Evolutionary conservation across 2,888 invertebrate species (phyloP).

Genomic region (Polyploca ridens): DNA sequence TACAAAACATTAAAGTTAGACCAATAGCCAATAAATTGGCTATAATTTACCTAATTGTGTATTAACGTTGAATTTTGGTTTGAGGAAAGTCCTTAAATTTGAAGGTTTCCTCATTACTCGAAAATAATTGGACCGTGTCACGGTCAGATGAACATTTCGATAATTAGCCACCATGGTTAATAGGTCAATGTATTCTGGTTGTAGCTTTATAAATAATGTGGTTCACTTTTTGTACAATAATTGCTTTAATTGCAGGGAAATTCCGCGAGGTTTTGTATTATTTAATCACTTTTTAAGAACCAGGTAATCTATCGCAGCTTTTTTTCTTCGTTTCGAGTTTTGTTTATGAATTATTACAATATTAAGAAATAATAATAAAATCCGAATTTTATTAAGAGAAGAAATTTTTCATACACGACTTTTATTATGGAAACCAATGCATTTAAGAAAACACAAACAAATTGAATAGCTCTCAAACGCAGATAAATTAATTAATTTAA

Average conservation of each 20-base stretch:
- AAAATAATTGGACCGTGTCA: neutral
- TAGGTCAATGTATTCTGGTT: neutral
- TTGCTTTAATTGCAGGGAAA: neutral
- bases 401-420: too few relatives aligned
- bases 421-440: too few relatives aligned
- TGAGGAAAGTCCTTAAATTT: conserved; percentile 1
- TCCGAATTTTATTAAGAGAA: too few relatives aligned
- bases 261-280: neutral
- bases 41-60: too few relatives aligned
- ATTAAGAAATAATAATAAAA: too few relatives aligned
- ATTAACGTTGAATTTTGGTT: conserved; percentile 9
- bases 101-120: neutral
- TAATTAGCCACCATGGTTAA: neutral
- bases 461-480: neutral
- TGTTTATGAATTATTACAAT: too few relatives aligned
- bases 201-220: neutral
- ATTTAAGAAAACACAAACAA: neutral
- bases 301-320: too few relatives aligned
- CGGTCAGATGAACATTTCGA: neutral
- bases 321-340: too few relatives aligned
- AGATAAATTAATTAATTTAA: neutral
- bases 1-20: too few relatives aligned
- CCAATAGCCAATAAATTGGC: too few relatives aligned
- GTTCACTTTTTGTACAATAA: neutral
- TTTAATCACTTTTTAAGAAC: neutral